Base-by-base conservation (phyloP, 2,113 vertebrate species). In the Notarius lentiginosus region DNA sequence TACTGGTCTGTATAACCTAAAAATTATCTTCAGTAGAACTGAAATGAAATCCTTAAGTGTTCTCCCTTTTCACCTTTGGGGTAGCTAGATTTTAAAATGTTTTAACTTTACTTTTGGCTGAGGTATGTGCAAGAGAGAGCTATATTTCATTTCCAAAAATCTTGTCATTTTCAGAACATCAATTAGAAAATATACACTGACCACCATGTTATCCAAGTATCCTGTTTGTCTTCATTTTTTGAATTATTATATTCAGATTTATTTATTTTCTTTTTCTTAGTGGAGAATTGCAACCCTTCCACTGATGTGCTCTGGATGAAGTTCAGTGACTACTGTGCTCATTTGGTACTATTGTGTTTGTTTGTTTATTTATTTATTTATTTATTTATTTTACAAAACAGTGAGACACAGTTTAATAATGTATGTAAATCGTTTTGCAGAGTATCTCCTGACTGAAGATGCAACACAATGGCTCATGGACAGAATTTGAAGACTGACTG, bases 391-490 rank as follows among this genome's bases (percentile, higher is more conserved):
- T 41, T 4, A 41, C 41, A 41, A 41, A 82, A 65, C 12, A 7
- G 18, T 68, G 41, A 47, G 17, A 51, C 22, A 27, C 27, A 55
- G 8, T 73, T 49, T 84, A 56, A 82, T 86, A 14, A 49, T 49
- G 72, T 82, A 15, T 34, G 20, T 24, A 68, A 60, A 41, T 93
- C 93, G 2, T 72, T 85, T 91, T 89, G 61, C 86, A 94, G 93
- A 87, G 83, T 61, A 51, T 10, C 30, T 41, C 17, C n/a, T 51
- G 70, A 17, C 11, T 22, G 63, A 82, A 81, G 53, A 24, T 63
- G 53, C 22, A 60, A 72, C 51, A 93, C 77, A 84, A 95, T 95
- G 95, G 91, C 93, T 88, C 89, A 94, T 90, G 91, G 90, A 17
- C 94, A 92, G 91, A 90, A 94, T 87, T 49, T 91, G 83, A 88